These are phyloP conservation scores for Neomonachus schauinslandi DNA, from an alignment of 2,113 vertebrate genomes.

Conservation along the genomic window DNA sequence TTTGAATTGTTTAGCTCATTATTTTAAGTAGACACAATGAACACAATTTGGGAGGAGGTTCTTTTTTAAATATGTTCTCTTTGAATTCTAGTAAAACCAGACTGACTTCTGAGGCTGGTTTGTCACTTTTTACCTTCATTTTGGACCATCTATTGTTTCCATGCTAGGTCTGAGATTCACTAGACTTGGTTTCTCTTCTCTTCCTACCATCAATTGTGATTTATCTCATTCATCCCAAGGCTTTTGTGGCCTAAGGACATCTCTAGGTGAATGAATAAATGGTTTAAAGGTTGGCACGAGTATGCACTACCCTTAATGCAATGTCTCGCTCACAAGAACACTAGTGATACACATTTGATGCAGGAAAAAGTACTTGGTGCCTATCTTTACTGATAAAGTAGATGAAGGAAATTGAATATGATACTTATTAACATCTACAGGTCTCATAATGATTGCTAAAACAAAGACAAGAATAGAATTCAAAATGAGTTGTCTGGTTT, in stretches of 20 bases:
- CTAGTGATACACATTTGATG: background rate
- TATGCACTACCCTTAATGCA: background rate
- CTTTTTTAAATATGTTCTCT: background rate
- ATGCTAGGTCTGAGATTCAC: background rate
- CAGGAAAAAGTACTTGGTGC: background rate
- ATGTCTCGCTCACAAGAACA: background rate
- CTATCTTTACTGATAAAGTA: background rate
- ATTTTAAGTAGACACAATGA: conserved; percentile 14
- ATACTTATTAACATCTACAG: background rate
- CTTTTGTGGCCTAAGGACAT: background rate
- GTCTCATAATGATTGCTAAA: background rate
- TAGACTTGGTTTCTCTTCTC: background rate
- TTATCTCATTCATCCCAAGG: background rate
- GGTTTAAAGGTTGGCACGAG: background rate
- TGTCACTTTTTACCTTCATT: background rate
- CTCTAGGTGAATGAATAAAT: background rate
- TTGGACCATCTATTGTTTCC: background rate
- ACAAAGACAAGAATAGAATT: background rate
- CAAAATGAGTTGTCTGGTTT: background rate
- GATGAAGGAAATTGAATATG: background rate
- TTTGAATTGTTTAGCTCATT: background rate
- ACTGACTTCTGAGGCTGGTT: background rate
- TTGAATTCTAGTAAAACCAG: background rate
- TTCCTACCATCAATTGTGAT: background rate
- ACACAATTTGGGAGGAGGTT: background rate